Evolutionary conservation across 2,888 invertebrate genomes (phyloP), one percentile per base, ranked within the genome.

Genomic region (Epiperipatus broadwayi): DNA sequence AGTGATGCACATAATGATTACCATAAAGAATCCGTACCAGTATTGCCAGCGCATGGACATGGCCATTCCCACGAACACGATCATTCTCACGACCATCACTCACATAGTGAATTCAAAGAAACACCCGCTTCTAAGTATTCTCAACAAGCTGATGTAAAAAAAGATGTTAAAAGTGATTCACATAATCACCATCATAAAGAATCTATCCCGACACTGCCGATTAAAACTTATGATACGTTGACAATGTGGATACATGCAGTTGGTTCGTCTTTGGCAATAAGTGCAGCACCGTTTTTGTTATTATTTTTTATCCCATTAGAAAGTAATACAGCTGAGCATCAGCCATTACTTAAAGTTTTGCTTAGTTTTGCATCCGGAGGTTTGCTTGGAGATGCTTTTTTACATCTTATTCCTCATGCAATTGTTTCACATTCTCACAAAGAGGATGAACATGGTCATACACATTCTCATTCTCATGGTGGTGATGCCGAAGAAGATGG

Each of bases 341-440:
- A 81, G 57, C 78, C 85, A 1, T 63, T 85, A 27, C 64, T 95
- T 5, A 95, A 93, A 63, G 71, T 93, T 29, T 66, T 91, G 34
- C 60, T 91, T 32, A 83, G 85, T 12, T 91, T 91, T 61, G 91
- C 89, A 1, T 85, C 89, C 2, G 87, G 91, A 30, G 87, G 97
- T 32, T 68, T 99, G 10, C 67, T 99, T 1, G 97, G 97, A 5
- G 97, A 99, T 66, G 95, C 97, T 0, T 99, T 99, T 60, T 68
- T 99, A 4, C 97, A 99, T 64, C 66, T 99, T 45, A 97, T 99
- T 54, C 97, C 97, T 1, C 97, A 99, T 61, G 91, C 97, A 7
- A 33, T 69, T 76, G 20, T 59, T 43, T 46, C 61, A 8, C 71
- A 78, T 52, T 55, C 62, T 1, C 70, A 72, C 34, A 45, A 41